These are phyloP conservation scores for Siniperca chuatsi DNA, from an alignment of 2,113 vertebrate species.

Conservation along the genomic window DNA sequence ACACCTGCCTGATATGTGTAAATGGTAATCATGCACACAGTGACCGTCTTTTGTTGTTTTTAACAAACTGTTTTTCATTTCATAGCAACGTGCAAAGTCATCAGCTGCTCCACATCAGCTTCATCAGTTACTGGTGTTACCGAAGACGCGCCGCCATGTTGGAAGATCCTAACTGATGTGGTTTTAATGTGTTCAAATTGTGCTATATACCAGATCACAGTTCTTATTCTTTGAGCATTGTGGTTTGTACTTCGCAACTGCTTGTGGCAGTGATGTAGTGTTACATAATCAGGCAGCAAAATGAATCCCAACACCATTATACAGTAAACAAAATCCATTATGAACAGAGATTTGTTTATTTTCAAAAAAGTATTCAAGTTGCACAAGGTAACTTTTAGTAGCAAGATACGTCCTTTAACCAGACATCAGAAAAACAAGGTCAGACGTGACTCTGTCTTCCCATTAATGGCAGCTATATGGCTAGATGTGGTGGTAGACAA, in stretches of 20 bases:
- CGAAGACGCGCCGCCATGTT: background rate
- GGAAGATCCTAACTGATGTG: background rate
- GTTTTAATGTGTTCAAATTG: background rate
- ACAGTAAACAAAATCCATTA: background rate
- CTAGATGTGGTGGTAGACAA: too few relatives aligned
- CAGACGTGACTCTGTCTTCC: background rate
- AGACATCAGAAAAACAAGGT: background rate
- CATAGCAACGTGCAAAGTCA: slow-evolving; percentile 5
- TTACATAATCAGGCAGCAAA: background rate
- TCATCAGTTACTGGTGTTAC: background rate
- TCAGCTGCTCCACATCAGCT: slow-evolving; percentile 38
- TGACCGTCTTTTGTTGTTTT: slow-evolving; percentile 23
- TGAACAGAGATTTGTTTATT: background rate
- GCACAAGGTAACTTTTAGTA: background rate
- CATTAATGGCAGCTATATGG: too few relatives aligned
- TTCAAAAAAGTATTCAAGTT: background rate
- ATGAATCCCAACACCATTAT: background rate
- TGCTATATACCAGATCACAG: background rate
- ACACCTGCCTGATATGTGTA: slow-evolving; percentile 2
- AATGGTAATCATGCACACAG: slow-evolving; percentile 29
- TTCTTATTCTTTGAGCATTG: background rate
- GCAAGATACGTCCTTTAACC: background rate
- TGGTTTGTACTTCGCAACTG: background rate
- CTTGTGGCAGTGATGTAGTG: background rate
- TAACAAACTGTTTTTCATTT: slow-evolving; percentile 39